These are phyloP conservation scores for Drymodes brunneopygia DNA, from an alignment of 2,113 vertebrate genomes.

Conservation along the genomic window DNA sequence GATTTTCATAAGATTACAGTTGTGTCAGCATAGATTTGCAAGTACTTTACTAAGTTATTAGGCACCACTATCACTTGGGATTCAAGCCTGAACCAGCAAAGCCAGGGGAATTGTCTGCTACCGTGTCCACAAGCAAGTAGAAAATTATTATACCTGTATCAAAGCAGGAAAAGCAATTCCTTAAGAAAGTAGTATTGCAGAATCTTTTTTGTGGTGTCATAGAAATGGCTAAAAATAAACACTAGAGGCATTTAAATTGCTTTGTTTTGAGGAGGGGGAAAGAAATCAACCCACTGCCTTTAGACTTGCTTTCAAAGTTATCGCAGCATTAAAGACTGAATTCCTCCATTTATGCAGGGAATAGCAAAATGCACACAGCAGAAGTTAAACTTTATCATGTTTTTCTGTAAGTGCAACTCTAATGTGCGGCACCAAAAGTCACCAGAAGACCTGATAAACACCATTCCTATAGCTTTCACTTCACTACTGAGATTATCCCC, in stretches of 20 bases:
- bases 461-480: neutral
- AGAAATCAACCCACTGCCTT: neutral
- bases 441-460: neutral
- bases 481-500: neutral
- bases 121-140: neutral
- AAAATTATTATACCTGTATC: neutral
- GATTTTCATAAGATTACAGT: neutral
- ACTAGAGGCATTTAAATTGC: neutral
- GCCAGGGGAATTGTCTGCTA: neutral
- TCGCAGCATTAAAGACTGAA: neutral
- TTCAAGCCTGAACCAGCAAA: neutral
- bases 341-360: neutral
- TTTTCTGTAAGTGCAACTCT: neutral
- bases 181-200: neutral
- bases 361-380: neutral
- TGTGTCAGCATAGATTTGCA: neutral
- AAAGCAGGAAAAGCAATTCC: neutral
- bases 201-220: neutral
- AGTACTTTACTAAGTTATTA: neutral
- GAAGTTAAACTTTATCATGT: neutral
- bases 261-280: neutral
- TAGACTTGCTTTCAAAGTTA: neutral
- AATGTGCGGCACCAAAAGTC: neutral
- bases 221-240: neutral
- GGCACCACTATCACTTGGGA: neutral